Base-by-base conservation (phyloP, 2,888 invertebrate species). In the Brachynemurus nebulosus region DNA sequence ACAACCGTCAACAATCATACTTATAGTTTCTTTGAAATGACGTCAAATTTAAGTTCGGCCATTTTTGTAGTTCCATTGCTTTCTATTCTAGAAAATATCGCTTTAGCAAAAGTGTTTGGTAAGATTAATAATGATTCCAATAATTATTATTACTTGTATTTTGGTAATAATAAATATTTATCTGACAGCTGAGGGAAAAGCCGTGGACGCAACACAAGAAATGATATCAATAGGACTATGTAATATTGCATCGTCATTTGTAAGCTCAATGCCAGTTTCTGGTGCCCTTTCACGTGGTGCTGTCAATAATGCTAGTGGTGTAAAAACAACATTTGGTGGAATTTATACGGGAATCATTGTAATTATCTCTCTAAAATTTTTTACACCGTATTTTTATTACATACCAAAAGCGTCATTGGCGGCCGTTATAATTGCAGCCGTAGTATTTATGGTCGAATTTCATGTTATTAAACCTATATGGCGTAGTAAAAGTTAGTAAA, bases 281-380 rank as follows among this genome's bases (percentile, higher is more conserved):
- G 79, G 74, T 47, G 74, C 73, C 2, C 60, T 76, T 14, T 73
- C 75, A 8, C 60, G 76, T 23, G 75, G 80, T 12, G 81, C 80
- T 16, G 79, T 83, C 4, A 81, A 82, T 57, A 72, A 80, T 51
- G 77, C 78, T 33, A 78, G 78, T 53, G 81, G 80, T 1, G 81
- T 80, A 1, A 69, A 69, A 51, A 81, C 80, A 1, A 77, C 80
- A 3, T 68, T 78, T 40, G 77, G 78, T 9, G 79, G 80, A 6
- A 60, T 78, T 33, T 73, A 76, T 53, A 77, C 78, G 3, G 77
- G 77, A 50, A 59, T 69, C 25, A 58, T 71, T 30, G 70, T 70
- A 9, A 63, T 71, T 42, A 51, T 69, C 4, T 65, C 70, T 1
- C 57, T 71, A 19, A 74, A 74, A 41, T 72, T 77, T 50, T 68